Evolutionary conservation across 2,113 vertebrate genomes (phyloP), one percentile per base, ranked within the genome.

Genomic region (Aspidoscelis tigris): DNA sequence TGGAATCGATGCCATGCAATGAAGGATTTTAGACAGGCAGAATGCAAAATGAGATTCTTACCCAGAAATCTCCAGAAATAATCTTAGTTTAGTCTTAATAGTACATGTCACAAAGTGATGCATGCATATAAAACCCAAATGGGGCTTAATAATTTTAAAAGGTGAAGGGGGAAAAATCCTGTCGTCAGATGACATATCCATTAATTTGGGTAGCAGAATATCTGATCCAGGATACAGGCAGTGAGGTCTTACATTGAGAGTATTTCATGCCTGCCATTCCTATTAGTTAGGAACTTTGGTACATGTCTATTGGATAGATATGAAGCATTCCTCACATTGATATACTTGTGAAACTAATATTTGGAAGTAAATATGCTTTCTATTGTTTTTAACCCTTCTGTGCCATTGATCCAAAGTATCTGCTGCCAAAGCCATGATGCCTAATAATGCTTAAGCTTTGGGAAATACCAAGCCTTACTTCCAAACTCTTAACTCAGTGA

Each of bases 401-500:
- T 81, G 89, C 47, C 78, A 61, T 41, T 65, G 81, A 84, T 81
- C 86, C 53, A 61, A 65, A 88, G 84, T 82, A 84, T 80, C 76
- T 1, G 8, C 10, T 72, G 83, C 78, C 89, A 79, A 88, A 84
- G 24, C 22, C 86, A 71, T 88, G 80, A 85, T 92, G 88, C 89
- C 90, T 89, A 73, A 73, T 85, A 84, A 92, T 92, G 85, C 90
- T 93, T 85, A 82, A 93, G 87, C 90, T 86, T 88, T 92, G 89
- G 83, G 88, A 88, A 91, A 92, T 89, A 87, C 83, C 85, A 66
- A 85, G 33, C 82, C 70, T 77, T 83, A 78, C 82, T 92, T 87
- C 90, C 91, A 91, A 92, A 90, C 80, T 91, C 90, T 92, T 87
- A 81, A 91, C 94, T 95, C 90, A 94, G 88, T 88, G 92, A 96